Conservation (phyloP, 1,140 invertebrate genomes). For the Caenorhabditis inopinata region DNA sequence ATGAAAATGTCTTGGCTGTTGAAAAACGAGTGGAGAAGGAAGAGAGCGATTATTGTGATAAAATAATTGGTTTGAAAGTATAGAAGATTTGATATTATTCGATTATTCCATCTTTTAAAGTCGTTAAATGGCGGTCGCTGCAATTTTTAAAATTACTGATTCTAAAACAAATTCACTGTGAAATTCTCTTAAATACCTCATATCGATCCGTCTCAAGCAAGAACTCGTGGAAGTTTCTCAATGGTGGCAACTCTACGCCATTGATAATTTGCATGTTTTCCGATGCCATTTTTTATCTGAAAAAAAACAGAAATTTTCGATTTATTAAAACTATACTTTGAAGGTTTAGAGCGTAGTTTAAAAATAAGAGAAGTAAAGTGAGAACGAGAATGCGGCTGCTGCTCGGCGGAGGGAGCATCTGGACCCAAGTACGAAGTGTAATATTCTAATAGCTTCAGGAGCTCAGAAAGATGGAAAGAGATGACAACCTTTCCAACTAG, state of each 20-base stretch:
- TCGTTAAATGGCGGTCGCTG: conserved; percentile 43
- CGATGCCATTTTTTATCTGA: neutral
- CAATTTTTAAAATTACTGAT: neutral
- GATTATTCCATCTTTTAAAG: conserved; percentile 39
- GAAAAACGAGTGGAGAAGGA: conserved; percentile 28
- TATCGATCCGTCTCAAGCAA: conserved; percentile 34
- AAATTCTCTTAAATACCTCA: too few species aligned
- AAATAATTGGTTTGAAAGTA: conserved; percentile 49
- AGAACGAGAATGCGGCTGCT: neutral
- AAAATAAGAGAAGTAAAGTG: neutral
- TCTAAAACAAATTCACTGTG: neutral
- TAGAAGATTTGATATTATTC: conserved; percentile 43
- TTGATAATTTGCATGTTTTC: conserved; percentile 20
- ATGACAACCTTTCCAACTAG: too few species aligned
- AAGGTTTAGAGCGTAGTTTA: too few species aligned
- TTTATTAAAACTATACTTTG: neutral
- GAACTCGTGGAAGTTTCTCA: conserved; percentile 40
- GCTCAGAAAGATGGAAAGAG: too few species aligned
- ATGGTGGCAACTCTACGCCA: conserved; percentile 38
- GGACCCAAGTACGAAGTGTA: neutral
- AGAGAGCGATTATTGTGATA: neutral
- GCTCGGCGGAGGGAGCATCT: neutral
- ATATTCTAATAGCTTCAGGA: conserved; percentile 24
- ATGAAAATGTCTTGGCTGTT: conserved; percentile 31
- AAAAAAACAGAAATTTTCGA: neutral